These are phyloP conservation scores for Brachionus rotundiformis DNA, from an alignment of 1,140 invertebrate genomes.

Conservation along the genomic window DNA sequence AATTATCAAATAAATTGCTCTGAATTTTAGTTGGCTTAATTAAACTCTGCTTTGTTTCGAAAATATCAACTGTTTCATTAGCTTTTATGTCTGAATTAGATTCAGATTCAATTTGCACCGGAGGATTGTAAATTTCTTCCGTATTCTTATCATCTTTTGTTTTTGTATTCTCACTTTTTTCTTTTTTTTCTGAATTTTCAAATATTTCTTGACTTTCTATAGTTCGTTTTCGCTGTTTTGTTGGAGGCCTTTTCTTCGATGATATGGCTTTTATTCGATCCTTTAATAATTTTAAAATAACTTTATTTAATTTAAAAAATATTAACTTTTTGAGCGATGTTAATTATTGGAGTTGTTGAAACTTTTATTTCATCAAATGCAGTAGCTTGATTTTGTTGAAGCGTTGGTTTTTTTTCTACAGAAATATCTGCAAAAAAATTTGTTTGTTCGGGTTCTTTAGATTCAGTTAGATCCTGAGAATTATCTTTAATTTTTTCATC, in stretches of 20 bases:
- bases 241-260: constrained; percentile 21
- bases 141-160: background rate
- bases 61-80: background rate
- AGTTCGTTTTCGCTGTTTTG: constrained; percentile 1
- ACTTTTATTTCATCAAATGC: background rate
- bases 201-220: background rate
- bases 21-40: background rate
- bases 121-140: background rate
- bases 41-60: background rate
- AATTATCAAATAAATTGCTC: constrained; percentile 12
- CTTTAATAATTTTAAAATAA: too few species aligned
- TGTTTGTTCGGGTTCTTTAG: background rate
- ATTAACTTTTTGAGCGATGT: background rate
- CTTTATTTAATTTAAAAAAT: too few species aligned
- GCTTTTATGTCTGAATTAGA: background rate
- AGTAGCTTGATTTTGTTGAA: background rate
- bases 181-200: too few species aligned
- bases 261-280: constrained; percentile 38
- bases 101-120: background rate
- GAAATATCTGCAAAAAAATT: background rate
- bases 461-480: background rate
- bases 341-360: background rate
- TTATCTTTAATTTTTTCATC: background rate
- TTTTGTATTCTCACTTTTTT: too few species aligned
- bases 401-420: background rate